Evolutionary conservation across 2,888 invertebrate species (phyloP), one percentile per base, ranked within the genome.

Genomic region (Drosophila mulleri): DNA sequence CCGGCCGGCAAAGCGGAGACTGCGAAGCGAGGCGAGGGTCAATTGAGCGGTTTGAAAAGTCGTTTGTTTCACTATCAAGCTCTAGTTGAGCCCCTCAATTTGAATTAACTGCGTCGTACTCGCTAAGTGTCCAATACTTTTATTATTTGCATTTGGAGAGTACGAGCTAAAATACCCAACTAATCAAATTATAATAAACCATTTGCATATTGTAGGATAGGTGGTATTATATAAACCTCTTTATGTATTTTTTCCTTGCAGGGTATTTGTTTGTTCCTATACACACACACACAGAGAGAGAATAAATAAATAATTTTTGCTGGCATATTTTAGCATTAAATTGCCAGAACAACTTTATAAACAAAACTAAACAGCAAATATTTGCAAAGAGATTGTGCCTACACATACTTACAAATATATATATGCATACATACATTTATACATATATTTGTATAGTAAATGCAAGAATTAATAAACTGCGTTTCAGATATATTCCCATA

Each of bases 101-200:
- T 73, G 14, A 71, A 75, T 75, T 63, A 61, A 78, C 78, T 80
- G 75, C 80, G 80, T 69, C 80, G 70, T 69, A 80, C 67, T 66
- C 54, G 57, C 62, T 16, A 20, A 35, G 35, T 48, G 44, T n/a
- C 8, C 45, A 48, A 37, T n/a, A 29, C 16, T n/a, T 48, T 11
- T 29, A 7, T 29, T n/a, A n/a, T 11, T 11, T 48, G 32, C 29
- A 18, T 77, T 77, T 77, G 42, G 23, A 62, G 41, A 69, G 61
- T 26, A n/a, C 9, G 1, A n/a, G n/a, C 29, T 5, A 39, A 53
- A 54, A 32, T 20, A 5, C 12, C 1, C 26, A 11, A 32, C 9
- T 32, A 48, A 61, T 23, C 42, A 66, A 66, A 42, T 16, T 14
- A 18, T 37, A 5, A 12, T 37, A 32, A 32, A 9, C 32, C 11